Base-by-base conservation (phyloP, 2,113 vertebrate species). In the Passer montanus region DNA sequence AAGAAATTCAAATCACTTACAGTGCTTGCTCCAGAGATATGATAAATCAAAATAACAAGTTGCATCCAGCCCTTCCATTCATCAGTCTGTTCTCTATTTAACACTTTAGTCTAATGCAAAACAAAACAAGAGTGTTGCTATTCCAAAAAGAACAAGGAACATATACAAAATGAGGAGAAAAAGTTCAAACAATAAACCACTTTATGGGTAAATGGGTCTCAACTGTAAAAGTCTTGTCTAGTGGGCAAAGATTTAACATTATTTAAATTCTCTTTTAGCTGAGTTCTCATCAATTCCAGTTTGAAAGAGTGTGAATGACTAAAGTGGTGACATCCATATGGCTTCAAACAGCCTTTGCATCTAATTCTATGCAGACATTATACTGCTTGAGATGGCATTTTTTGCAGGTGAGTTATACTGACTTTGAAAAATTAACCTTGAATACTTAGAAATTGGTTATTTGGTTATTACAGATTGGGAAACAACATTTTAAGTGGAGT, bases 31-130 rank as follows among this genome's bases (percentile, higher is more conserved):
- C 99, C 99, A 87, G 99, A 99, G 85, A 99, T 98, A 97, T 99
- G 99, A 96, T 99, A 99, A 96, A 99, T 99, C 83, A 99, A 98
- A 97, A 99, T 99, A 91, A 99, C 99, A 75, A 99, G 98, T 89
- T 99, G 99, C 99, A 99, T 99, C 99, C 99, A 99, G 80, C 99
- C 99, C 95, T 99, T 99, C 99, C 99, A 99, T 94, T 99, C 99
- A 89, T 99, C 99, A 4, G 99, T 99, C 94, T 99, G 99, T 79
- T 99, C 99, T 96, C 99, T 98, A 98, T 99, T 99, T 93, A 99
- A 97, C 63, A 99, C 97, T 97, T 99, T 99, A 74, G 98, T 98
- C 99, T 99, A 97, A 97, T 68, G 93, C 56, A 97, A 97, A 97
- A 89, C 81, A 96, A 97, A 88, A 87, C 58, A 87, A 95, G 70